Evolutionary conservation across 1,140 invertebrate genomes (phyloP).

Genomic region (Meloidogyne floridensis): DNA sequence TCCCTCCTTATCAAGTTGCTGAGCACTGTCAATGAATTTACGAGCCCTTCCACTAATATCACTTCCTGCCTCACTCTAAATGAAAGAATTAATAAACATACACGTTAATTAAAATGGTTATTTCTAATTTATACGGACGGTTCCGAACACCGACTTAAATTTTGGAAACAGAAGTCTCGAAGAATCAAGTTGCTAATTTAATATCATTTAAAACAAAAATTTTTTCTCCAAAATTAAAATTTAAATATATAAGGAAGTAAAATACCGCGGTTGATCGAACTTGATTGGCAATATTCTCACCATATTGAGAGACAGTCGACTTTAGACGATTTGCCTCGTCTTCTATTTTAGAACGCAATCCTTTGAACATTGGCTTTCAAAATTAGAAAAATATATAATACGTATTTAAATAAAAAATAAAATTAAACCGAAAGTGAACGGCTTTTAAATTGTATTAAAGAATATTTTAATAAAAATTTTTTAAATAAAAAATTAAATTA

Average conservation of each 20-base stretch:
- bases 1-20: conserved; percentile 38
- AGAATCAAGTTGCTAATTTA: too few species aligned
- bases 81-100: too few species aligned
- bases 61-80: conserved; percentile 47
- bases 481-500: conserved; percentile 12
- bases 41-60: conserved; percentile 39
- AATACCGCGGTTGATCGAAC: conserved; percentile 41
- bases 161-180: too few species aligned
- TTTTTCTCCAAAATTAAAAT: too few species aligned
- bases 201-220: too few species aligned
- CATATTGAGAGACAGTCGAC: conserved; percentile 45
- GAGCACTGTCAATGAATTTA: conserved; percentile 12
- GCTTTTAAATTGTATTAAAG: neutral
- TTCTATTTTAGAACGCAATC: conserved; percentile 46
- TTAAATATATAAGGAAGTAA: neutral
- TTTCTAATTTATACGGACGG: too few species aligned
- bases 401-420: neutral
- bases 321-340: conserved; percentile 44
- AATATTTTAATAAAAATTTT: neutral
- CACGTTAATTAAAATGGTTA: too few species aligned
- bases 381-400: conserved; percentile 22
- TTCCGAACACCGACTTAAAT: too few species aligned
- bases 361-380: conserved; percentile 46
- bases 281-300: conserved; percentile 48
- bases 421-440: neutral